Evolutionary conservation across 1,140 invertebrate genomes (phyloP).

Genomic region (Tenebrio molitor): DNA sequence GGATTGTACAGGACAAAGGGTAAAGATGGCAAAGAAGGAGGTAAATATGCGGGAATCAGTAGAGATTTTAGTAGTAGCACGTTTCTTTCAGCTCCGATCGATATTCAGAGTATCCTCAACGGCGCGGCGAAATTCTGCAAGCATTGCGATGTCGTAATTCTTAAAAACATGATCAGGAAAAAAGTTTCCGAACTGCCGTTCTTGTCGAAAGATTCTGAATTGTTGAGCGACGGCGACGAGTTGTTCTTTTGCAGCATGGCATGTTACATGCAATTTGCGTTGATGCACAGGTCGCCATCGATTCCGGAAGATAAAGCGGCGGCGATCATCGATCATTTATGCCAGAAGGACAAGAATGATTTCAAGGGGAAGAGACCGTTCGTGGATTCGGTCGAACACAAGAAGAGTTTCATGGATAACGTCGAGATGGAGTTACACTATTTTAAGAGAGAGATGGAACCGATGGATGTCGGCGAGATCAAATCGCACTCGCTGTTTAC

Average conservation of each 20-base stretch:
- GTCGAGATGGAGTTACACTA: conserved; percentile 42
- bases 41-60: conserved; percentile 61
- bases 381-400: conserved; percentile 49
- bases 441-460: conserved; percentile 48
- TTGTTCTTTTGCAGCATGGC: conserved; percentile 87
- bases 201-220: conserved; percentile 76
- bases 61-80: not conserved
- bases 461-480: conserved; percentile 24
- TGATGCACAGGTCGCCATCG: conserved; percentile 73
- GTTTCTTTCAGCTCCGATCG: conserved; percentile 75
- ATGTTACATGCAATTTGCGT: conserved; percentile 87
- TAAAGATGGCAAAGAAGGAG: conserved; percentile 87
- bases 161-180: conserved; percentile 84
- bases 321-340: conserved; percentile 75
- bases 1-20: conserved; percentile 85
- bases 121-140: conserved; percentile 91
- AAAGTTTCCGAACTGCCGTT: conserved; percentile 86
- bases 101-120: conserved; percentile 92
- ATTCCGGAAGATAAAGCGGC: conserved; percentile 73
- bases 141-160: conserved; percentile 91
- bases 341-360: conserved; percentile 68
- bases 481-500: conserved; percentile 9
- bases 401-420: conserved; percentile 45
- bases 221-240: conserved; percentile 74
- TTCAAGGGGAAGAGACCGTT: conserved; percentile 65